Base-by-base conservation (phyloP, 1,140 invertebrate species). In the Neodiprion virginianus region DNA sequence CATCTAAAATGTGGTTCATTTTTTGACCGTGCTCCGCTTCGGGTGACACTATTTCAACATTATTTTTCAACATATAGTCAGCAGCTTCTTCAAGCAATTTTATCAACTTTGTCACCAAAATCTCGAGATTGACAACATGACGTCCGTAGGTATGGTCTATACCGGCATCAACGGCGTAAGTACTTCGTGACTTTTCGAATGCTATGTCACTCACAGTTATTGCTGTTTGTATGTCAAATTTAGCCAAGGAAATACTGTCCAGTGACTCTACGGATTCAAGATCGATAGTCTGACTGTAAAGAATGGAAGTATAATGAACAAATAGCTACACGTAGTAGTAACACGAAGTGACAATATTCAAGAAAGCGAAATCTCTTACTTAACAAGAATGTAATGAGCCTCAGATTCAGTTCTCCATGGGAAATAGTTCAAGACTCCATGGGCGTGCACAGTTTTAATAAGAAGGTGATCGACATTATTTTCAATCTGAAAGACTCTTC, bases 201-300 rank as follows among this genome's bases (percentile, higher is more conserved):
- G 78, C 83, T 0, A 88, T 12, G 48, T 86, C 79, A 14, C 76
- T 71, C 9, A 75, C 76, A 9, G 85, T 67, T n/a, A 78, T 70
- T 1, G 79, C 69, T 7, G 67, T 75, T 23, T 76, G 48, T 67
- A 81, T 78, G 14, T 82, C 74, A 2, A 76, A 73, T 17, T n/a
- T 21, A 7, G 74, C 71, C 21, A 77, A 67, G 21, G 71, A 69
- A 49, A 78, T 61, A 21, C 80, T 73, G 7, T 76, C 49, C 1
- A 66, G 17, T n/a, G 80, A 67, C 1, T 76, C 73, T 0, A 82
- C 70, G 11, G 76, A 75, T 10, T 84, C 72, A n/a, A 88, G 78
- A 1, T 80, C 48, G n/a, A 89, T 80, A 14, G 86, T 86, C 79
- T 87, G 84, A 72, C 89, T 90, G 53, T 71, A 81, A 78, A 78